Evolutionary conservation across 2,888 invertebrate species (phyloP), one percentile per base, ranked within the genome.

Genomic region (Operophtera brumata): DNA sequence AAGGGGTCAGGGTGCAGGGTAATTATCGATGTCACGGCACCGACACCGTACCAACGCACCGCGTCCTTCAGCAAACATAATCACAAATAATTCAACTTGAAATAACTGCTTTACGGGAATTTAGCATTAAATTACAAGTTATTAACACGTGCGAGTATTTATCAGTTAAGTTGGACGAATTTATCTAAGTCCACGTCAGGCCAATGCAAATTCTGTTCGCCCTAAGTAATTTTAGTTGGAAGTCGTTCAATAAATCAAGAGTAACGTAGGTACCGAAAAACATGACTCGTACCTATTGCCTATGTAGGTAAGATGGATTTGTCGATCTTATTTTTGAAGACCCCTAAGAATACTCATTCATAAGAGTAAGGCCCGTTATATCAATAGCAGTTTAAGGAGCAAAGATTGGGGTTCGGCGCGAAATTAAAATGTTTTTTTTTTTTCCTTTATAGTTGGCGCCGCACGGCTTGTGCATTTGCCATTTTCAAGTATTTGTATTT

Each of bases 11-110:
- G 78, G 78, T 72, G 72, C 69, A 66, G 64, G 69, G 74, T 75
- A 80, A 86, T 86, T 85, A 86, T 73, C 77, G 84, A 86, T 86
- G 86, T 80, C 83, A 86, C 80, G 86, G 82, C 72, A 69, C 61
- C 47, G 62, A 60, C 37, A 35, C 43, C 50, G 50, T 40, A 63
- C 66, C 57, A 66, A 66, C 67, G 68, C 66, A 59, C 59, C 70
- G 61, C 72, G 76, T 76, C 77, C 79, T 82, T 78, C 77, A 71
- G 37, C 59, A 61, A 77, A 73, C 70, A 71, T 70, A 47, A 61
- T 59, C 67, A 64, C 54, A 61, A 64, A 62, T 57, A 59, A 60
- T 59, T 59, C 60, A 44, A n/a, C 48, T 11, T 14, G 32, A 36
- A 13, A 32, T 12, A 36, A n/a, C 34, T 11, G 14, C 13, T 45